Evolutionary conservation across 2,888 invertebrate species (phyloP).

Genomic region (Phytoseiulus persimilis): DNA sequence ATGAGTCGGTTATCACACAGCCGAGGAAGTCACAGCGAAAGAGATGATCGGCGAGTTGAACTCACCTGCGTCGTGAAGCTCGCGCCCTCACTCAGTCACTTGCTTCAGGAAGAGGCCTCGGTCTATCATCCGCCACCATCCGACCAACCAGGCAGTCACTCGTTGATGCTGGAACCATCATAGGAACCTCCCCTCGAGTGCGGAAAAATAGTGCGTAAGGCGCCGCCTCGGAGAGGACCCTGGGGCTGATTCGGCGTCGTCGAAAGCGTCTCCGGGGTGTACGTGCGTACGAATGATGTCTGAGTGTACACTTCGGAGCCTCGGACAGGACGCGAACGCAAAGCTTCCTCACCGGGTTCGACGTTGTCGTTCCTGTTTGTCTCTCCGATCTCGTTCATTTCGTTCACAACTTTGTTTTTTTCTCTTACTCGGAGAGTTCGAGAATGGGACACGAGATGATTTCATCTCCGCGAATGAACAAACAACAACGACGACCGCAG

Average conservation of each 20-base stretch:
- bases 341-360: background rate
- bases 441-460: too few species aligned
- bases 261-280: too few species aligned
- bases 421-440: too few species aligned
- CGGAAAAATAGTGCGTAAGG: background rate
- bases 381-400: too few species aligned
- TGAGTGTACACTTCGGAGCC: too few species aligned
- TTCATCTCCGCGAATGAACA: too few species aligned
- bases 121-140: background rate
- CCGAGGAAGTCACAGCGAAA: background rate
- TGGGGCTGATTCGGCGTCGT: background rate
- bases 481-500: too few species aligned
- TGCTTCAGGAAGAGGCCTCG: background rate
- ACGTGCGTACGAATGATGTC: too few species aligned
- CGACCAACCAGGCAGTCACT: background rate
- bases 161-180: background rate
- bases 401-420: too few species aligned
- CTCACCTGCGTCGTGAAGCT: background rate
- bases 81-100: background rate
- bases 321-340: background rate
- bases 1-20: too few species aligned
- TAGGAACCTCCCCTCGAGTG: background rate
- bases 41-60: background rate
- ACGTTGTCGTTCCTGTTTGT: background rate
- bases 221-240: background rate